Conservation (phyloP, 2,113 vertebrate species). For the Tupaia chinensis region DNA sequence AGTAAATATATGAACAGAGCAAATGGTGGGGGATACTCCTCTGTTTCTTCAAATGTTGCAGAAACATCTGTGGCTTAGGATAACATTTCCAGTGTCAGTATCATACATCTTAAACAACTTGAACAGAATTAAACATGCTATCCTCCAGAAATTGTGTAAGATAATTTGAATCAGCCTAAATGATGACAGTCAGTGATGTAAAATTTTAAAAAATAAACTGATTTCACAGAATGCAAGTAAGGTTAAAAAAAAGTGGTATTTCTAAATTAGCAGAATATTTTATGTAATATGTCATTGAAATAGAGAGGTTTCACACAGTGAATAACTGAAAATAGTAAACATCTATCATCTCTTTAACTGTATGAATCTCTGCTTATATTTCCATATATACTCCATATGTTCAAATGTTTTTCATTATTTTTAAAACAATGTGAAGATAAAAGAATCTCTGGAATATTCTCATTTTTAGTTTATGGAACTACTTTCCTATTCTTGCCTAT, state of each 20-base stretch:
- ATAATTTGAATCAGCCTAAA: background rate
- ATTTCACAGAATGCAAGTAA: background rate
- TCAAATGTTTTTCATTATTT: background rate
- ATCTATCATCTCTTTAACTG: background rate
- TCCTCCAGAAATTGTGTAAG: background rate
- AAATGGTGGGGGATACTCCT: too few relatives aligned
- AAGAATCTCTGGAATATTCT: background rate
- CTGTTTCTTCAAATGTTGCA: background rate
- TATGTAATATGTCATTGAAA: background rate
- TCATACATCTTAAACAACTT: background rate
- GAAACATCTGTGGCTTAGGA: background rate
- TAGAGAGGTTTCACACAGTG: background rate
- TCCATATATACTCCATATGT: background rate
- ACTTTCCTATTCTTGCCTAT: background rate
- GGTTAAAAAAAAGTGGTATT: background rate
- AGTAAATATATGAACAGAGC: background rate
- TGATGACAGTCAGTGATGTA: background rate
- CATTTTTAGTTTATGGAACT: background rate
- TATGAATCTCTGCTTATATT: conserved; percentile 5
- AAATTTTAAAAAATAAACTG: background rate
- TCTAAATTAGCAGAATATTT: conserved; percentile 20
- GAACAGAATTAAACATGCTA: background rate
- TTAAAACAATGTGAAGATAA: conserved; percentile 2
- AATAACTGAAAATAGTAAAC: background rate
- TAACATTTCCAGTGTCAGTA: background rate